Evolutionary conservation across 2,113 vertebrate genomes (phyloP).

Genomic region (human (Homo sapiens)): GRCh38 chr1:220009001-220009500

Average conservation of each 20-base stretch:
- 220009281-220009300: neutral
- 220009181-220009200: neutral
- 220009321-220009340: neutral
- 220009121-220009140: neutral
- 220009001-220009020: neutral
- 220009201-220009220: neutral
- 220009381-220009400: neutral
- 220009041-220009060: neutral
- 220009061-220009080: neutral
- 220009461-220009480: no score
- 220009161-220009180: neutral
- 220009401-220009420: neutral
- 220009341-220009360: neutral
- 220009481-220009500: no score
- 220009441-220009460: no score
- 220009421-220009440: neutral
- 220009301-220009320: neutral
- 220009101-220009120: neutral
- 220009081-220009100: neutral
- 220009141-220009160: neutral
- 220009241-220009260: neutral
- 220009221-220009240: neutral
- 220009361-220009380: neutral
- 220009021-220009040: neutral
- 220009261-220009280: neutral